phyloP scores from a whole-genome alignment of 1,140 invertebrate genomes.

The Aculops lycopersici region DNA sequence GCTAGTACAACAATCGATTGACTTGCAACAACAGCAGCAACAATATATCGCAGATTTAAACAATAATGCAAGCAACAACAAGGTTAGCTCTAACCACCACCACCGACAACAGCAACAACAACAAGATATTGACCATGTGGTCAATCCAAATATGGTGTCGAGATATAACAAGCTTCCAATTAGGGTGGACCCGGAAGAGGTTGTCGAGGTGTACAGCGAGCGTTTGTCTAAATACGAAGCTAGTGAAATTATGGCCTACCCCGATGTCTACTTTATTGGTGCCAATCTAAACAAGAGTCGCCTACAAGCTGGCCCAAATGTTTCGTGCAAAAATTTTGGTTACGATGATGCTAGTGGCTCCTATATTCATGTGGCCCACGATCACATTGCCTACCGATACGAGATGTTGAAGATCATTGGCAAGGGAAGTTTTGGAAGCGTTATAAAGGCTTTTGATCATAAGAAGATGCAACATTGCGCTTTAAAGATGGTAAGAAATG shows the following conservation, averaged over 20 bases:
- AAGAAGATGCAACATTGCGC: slow-evolving; percentile 74
- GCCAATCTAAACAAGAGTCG: slow-evolving; percentile 63
- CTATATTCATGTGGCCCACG: slow-evolving; percentile 83
- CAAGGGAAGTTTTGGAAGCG: slow-evolving; percentile 94
- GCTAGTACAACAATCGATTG: too few relatives aligned
- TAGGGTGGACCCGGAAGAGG: slow-evolving; percentile 59
- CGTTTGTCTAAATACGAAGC: slow-evolving; percentile 77
- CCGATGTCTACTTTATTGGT: slow-evolving; percentile 78
- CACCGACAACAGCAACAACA: too few relatives aligned
- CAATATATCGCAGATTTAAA: too few relatives aligned
- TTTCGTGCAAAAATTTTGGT: slow-evolving; percentile 46
- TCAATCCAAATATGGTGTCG: too few relatives aligned
- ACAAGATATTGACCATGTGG: too few relatives aligned
- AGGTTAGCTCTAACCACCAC: too few relatives aligned
- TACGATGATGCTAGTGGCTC: slow-evolving; percentile 91
- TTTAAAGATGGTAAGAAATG: slow-evolving; percentile 89
- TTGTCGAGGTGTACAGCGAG: slow-evolving; percentile 70
- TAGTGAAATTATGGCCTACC: slow-evolving; percentile 67
- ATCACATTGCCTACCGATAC: slow-evolving; percentile 87
- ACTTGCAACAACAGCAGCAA: too few relatives aligned
- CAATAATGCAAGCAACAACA: too few relatives aligned
- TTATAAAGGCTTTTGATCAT: slow-evolving; percentile 90
- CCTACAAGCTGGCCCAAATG: slow-evolving; percentile 40
- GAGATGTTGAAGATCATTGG: slow-evolving; percentile 90
- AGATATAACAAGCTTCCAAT: too few relatives aligned